Evolutionary conservation across 1,140 invertebrate species (phyloP).

Genomic region (Bombyx mandarina): DNA sequence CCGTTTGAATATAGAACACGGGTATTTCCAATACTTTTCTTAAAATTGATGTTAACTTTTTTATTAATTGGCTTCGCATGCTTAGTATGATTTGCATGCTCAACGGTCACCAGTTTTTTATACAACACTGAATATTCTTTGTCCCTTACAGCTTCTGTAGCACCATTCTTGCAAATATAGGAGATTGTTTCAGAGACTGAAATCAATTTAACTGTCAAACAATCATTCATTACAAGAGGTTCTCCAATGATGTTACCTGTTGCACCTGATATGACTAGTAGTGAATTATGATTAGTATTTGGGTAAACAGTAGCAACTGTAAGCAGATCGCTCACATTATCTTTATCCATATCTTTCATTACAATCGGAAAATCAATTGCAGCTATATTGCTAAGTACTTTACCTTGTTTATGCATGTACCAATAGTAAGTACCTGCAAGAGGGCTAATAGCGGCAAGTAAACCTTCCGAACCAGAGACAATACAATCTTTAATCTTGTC

Average conservation of each 20-base stretch:
- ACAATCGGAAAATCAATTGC: constrained; percentile 77
- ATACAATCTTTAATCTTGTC: constrained; percentile 82
- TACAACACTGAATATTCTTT: constrained; percentile 34
- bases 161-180: constrained; percentile 70
- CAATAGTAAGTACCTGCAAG: constrained; percentile 77
- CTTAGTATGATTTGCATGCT: constrained; percentile 58
- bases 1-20: constrained; percentile 71
- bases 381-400: constrained; percentile 63
- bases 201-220: constrained; percentile 56
- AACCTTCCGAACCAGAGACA: constrained; percentile 77
- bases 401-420: constrained; percentile 73
- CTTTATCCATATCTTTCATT: constrained; percentile 80
- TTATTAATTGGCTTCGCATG: constrained; percentile 32
- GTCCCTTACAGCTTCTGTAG: constrained; percentile 45
- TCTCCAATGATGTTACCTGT: constrained; percentile 74
- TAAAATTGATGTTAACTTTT: constrained; percentile 61
- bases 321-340: constrained; percentile 78
- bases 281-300: constrained; percentile 69
- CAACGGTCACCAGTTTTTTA: constrained; percentile 40
- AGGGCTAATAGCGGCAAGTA: constrained; percentile 78
- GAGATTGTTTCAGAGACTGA: constrained; percentile 45
- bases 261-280: constrained; percentile 76
- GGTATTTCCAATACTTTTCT: constrained; percentile 69
- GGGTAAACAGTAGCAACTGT: constrained; percentile 68
- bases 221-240: constrained; percentile 66